Base-by-base conservation (phyloP, 2,797 vertebrate genomes). In the Micromesistius poutassou region DNA sequence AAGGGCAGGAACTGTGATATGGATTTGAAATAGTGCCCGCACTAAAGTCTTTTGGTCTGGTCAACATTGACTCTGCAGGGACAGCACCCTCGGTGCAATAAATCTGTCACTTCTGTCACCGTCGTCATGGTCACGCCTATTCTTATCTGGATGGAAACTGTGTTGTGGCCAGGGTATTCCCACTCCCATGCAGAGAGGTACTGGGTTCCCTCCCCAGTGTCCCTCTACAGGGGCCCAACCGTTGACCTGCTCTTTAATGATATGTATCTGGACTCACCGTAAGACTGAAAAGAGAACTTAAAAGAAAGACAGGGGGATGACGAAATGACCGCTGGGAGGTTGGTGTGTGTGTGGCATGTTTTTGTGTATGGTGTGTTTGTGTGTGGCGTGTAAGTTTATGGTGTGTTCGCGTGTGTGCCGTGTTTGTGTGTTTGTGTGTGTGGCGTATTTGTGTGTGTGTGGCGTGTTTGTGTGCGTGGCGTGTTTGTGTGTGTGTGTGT, bases 1-100 rank as follows among this genome's bases (percentile, higher is more conserved):
- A 42, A 38, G 13, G 46, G 5, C 46, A 50, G 46, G 16, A 22
- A 1, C 6, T 62, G 14, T 13, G 14, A 16, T 5, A 62, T 28
- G 79, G 40, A 30, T 14, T 72, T 73, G 80, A 25, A 83, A 75
- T 35, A 82, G 85, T 85, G 82, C 80, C 79, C 74, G 84, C 84
- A 83, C 82, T 85, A 76, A 89, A 78, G 78, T 22, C 33, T 82
- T 89, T 89, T 88, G 89, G 89, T 89, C 83, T 79, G 79, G 73
- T 88, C 78, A 30, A 31, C 74, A 74, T 62, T n/a, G 22, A 62
- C 22, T 25, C 22, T 8, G 55, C 14, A 9, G 36, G 36, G 42
- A 14, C 14, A n/a, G 42, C 42, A 46, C 42, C 16, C 42, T 46
- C 42, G 55, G 55, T 62, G 5, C 1, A 1, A 62, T 62, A n/a